Evolutionary conservation across 2,797 vertebrate genomes (phyloP), one percentile per base, ranked within the genome.

Genomic region (Triplophysa bombifrons): DNA sequence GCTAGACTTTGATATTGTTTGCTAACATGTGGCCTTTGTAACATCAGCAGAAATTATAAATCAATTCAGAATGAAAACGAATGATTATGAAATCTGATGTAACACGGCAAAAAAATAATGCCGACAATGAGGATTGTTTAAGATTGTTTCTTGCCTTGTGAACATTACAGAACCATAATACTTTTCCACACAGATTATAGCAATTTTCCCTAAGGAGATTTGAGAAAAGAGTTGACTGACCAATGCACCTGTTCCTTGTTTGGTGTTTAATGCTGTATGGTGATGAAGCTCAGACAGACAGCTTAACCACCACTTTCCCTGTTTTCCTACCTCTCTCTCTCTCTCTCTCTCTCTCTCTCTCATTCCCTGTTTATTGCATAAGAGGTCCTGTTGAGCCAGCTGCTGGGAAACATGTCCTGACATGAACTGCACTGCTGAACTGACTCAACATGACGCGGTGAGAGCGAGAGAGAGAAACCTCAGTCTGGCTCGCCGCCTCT

Each of bases 311-410:
- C 17, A 9, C 63, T 60, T 2, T 51, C 53, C 25, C 46, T 41
- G 9, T 22, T n/a, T 22, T 38, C 27, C 53, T 38, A 22, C 89
- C 84, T 89, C 88, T 89, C 63, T 66, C 84, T 71, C 80, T 81
- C 81, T 56, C 53, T 89, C 83, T 87, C 75, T 86, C 86, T 77
- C 83, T 85, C 88, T 85, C 83, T 89, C 82, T 88, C 88, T 87
- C 88, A 83, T 51, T 84, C 77, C 56, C 50, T 78, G 66, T 72
- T 51, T 74, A 92, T 92, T 92, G 86, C 86, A 84, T 90, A 91
- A 92, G 84, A 87, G 86, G 88, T 90, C 89, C 86, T 67, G 86
- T 87, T 87, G 90, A 90, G 88, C 87, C 91, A 93, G 92, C 91
- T 93, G 92, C 87, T 88, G 83, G 84, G 87, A 80, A 83, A 70